Conservation (phyloP, 2,888 invertebrate species). For the Meandrusa payeni region DNA sequence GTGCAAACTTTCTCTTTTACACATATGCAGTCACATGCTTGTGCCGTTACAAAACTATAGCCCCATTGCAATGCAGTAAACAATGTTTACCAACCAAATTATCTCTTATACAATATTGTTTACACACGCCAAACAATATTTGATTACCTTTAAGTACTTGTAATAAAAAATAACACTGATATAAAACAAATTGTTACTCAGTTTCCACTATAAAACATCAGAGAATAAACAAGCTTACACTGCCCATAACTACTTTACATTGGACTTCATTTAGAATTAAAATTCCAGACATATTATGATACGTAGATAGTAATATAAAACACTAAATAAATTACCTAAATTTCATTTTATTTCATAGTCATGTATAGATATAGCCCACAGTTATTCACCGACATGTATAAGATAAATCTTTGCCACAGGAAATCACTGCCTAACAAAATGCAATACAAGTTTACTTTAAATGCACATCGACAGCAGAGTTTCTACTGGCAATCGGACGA, state of each 20-base stretch:
- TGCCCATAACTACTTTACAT: slow-evolving; percentile 34
- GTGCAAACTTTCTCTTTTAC: slow-evolving; percentile 41
- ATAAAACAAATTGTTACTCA: slow-evolving; percentile 15
- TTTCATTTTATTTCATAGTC: slow-evolving; percentile 79
- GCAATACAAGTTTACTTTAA: slow-evolving; percentile 60
- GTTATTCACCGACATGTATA: slow-evolving; percentile 48
- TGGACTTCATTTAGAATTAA: slow-evolving; percentile 17
- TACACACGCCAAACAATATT: slow-evolving; percentile 1
- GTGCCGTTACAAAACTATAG: slow-evolving; percentile 4
- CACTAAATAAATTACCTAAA: slow-evolving; percentile 50
- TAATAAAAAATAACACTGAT: no score
- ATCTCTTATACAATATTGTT: slow-evolving; percentile 4
- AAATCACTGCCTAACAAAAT: slow-evolving; percentile 53
- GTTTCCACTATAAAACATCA: slow-evolving; percentile 25
- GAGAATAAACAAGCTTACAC: slow-evolving; percentile 36
- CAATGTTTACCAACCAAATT: not conserved
- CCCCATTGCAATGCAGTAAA: not conserved
- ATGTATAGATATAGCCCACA: slow-evolving; percentile 50
- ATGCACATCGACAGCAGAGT: slow-evolving; percentile 59
- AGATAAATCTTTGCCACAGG: slow-evolving; percentile 45
- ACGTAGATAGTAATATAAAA: slow-evolving; percentile 14
- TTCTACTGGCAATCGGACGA: slow-evolving; percentile 45
- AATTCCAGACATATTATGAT: slow-evolving; percentile 16
- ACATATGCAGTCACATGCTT: slow-evolving; percentile 20
- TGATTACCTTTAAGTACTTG: no score